A percentile compares a stretch with the other conserved stretches of the same genome.
Evolutionary conservation across 2,797 vertebrate genomes (phyloP).

Genomic region (Galago senegalensis): DNA sequence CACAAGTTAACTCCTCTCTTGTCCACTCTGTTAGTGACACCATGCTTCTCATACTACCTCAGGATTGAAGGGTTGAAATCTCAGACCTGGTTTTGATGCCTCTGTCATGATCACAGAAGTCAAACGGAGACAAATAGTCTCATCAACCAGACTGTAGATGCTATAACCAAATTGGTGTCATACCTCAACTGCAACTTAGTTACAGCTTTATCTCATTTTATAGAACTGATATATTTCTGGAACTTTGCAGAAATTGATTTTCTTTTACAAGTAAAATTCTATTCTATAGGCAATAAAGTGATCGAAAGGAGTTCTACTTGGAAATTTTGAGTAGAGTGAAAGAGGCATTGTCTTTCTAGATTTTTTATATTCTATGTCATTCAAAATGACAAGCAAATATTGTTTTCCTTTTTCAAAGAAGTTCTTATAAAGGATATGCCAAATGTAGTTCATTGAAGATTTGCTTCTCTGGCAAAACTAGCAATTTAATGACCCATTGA

Average conservation of each 20-base stretch:
- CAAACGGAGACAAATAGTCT: neutral
- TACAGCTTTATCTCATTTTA: conserved; percentile 11
- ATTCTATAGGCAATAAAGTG: neutral
- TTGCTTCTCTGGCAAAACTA: conserved; percentile 82
- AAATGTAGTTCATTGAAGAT: conserved; percentile 78
- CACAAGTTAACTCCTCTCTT: neutral
- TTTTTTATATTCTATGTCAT: neutral
- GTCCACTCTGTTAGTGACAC: neutral
- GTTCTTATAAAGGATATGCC: conserved; percentile 62
- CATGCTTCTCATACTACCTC: neutral
- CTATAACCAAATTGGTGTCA: neutral
- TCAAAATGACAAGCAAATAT: conserved; percentile 60
- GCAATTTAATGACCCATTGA: conserved; percentile 81
- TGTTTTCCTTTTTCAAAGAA: conserved; percentile 72
- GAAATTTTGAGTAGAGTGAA: conserved; percentile 37
- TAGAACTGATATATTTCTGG: neutral
- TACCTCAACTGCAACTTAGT: neutral
- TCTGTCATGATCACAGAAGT: neutral
- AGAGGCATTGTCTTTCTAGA: neutral
- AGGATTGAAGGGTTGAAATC: neutral
- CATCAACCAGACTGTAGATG: no score
- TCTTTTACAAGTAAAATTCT: neutral
- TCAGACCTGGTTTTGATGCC: conserved; percentile 1
- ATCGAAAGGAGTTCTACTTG: conserved; percentile 46
- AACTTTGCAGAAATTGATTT: neutral